Evolutionary conservation across 1,140 invertebrate species (phyloP).

Genomic region (Leptinotarsa lineolata): DNA sequence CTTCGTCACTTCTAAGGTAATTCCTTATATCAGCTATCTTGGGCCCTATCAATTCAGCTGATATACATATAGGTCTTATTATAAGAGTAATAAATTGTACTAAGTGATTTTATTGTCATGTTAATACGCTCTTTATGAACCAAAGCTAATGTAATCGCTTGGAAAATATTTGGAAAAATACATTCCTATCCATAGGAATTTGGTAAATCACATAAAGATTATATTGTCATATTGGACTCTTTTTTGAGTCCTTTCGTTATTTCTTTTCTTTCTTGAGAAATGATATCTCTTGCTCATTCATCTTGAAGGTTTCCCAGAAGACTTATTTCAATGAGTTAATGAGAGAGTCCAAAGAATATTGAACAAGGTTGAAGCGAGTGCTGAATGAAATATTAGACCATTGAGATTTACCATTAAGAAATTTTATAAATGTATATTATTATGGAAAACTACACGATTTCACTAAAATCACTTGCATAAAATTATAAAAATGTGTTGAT

Average conservation of each 20-base stretch:
- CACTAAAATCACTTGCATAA: background rate
- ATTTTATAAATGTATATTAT: too few relatives aligned
- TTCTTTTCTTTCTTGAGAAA: too few relatives aligned
- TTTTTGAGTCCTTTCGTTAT: too few relatives aligned
- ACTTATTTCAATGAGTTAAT: too few relatives aligned
- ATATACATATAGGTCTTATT: constrained; percentile 14
- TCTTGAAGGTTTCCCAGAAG: too few relatives aligned
- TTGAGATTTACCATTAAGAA: too few relatives aligned
- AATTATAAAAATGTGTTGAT: background rate
- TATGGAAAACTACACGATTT: background rate
- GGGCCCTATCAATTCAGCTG: constrained; percentile 30
- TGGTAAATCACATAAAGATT: background rate
- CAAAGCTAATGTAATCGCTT: background rate
- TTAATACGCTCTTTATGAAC: background rate
- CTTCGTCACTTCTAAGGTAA: background rate
- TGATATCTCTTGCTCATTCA: too few relatives aligned
- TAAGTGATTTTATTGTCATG: constrained; percentile 17
- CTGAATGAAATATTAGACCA: too few relatives aligned
- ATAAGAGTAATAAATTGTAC: background rate
- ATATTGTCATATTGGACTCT: background rate
- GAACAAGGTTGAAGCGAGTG: too few relatives aligned
- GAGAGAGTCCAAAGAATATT: too few relatives aligned
- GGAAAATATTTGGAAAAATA: constrained; percentile 4
- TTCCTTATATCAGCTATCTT: constrained; percentile 22
- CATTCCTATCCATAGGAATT: background rate